Evolutionary conservation across 1,140 invertebrate species (phyloP), one percentile per base, ranked within the genome.

Genomic region (Scaptomyza hsui): DNA sequence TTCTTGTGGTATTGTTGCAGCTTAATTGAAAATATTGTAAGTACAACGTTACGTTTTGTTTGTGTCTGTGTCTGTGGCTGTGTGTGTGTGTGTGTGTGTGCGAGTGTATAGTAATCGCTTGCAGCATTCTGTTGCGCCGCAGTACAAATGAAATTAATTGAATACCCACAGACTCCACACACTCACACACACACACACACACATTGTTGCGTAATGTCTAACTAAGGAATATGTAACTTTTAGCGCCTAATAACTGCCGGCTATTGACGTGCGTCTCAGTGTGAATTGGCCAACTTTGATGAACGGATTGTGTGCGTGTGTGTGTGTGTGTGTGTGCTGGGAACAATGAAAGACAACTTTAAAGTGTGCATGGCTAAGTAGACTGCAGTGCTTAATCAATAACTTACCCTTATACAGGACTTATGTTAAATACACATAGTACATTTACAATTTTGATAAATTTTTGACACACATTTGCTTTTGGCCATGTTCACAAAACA

Each of bases 11-110:
- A 88, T 81, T 75, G 81, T 79, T 81, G 74, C 59, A 81, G 77
- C 81, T 85, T 85, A 85, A 85, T 85, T 85, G 81, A 88, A 88
- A 88, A 88, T 85, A 88, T 85, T 88, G 73, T 80, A 75, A 81
- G 60, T 76, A 72, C 61, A 56, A 47, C 29, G 32, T 18, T 32
- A 35, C 51, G 13, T 42, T 60, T 39, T 72, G 60, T 65, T 37
- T 72, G 51, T 32, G 18, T 57, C 16, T 42, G 55, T 73, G 47
- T 69, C 44, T 56, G 63, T n/a, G 39, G 13, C 51, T 80, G 61
- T 79, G 63, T 63, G 79, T 56, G 61, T 85, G n/a, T n/a, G n/a
- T n/a, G n/a, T n/a, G n/a, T n/a, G n/a, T n/a, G n/a, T n/a, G n/a
- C n/a, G n/a, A n/a, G 72, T 79, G 72, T 81, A 74, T 88, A 74